phyloP scores from a whole-genome alignment of 2,888 invertebrate genomes.

The Ommatoiulus sabulosus region DNA sequence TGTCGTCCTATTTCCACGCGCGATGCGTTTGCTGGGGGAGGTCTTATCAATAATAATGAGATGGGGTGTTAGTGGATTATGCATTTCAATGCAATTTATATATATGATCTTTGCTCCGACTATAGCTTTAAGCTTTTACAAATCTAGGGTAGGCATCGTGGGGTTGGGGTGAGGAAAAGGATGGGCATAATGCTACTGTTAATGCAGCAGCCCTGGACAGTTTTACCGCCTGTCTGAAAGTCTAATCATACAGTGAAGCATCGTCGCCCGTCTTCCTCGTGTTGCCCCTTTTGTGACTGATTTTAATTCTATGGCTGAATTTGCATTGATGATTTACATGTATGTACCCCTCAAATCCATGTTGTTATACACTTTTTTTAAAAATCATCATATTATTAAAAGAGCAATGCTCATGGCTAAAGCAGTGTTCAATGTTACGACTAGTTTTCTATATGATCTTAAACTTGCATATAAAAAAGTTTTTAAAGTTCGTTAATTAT shows the following conservation, averaged over 20 bases:
- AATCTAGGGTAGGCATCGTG: constrained; percentile 17
- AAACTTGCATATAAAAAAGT: no score
- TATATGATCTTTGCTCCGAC: constrained; percentile 11
- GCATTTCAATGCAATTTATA: constrained; percentile 48
- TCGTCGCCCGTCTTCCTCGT: neutral
- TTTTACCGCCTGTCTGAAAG: constrained; percentile 10
- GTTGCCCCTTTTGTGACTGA: neutral
- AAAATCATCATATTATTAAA: no score
- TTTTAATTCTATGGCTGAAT: no score
- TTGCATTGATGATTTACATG: no score
- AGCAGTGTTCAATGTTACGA: no score
- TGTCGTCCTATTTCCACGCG: constrained; percentile 39
- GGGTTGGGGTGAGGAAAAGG: neutral
- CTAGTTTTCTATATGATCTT: no score
- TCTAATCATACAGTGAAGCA: neutral
- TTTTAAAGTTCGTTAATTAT: no score
- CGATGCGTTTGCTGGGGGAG: constrained; percentile 38
- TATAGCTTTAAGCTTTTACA: constrained; percentile 37
- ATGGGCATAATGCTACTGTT: neutral
- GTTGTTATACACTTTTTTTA: no score
- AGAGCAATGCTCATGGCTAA: no score
- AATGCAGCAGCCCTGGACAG: neutral
- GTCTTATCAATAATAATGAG: constrained; percentile 47
- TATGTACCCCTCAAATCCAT: no score
- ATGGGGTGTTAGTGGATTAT: constrained; percentile 48